Evolutionary conservation across 35 echinoderm and acorn worm species (phyloP).

Genomic region (Chiridota heheva): DNA sequence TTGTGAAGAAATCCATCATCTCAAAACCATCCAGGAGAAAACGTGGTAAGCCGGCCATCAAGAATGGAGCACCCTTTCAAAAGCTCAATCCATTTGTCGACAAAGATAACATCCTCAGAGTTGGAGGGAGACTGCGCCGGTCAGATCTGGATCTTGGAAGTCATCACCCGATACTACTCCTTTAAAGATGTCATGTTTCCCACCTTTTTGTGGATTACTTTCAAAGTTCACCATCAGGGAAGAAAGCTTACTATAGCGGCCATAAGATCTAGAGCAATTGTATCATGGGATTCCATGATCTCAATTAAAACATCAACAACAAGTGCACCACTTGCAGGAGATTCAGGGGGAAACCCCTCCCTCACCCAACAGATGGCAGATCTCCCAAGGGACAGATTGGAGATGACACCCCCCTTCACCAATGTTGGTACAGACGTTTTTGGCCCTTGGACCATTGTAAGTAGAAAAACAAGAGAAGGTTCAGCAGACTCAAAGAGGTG

Average conservation of each 20-base stretch:
- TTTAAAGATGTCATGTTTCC: conserved; percentile 49
- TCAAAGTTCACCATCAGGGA: conserved; percentile 42
- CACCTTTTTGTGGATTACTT: conserved; percentile 24
- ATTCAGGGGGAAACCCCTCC: not conserved
- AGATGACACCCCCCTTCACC: conserved; percentile 31
- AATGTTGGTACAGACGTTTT: conserved; percentile 53
- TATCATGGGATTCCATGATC: no score
- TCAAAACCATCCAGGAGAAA: not conserved
- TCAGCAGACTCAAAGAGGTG: conserved; percentile 53
- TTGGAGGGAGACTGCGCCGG: conserved; percentile 46
- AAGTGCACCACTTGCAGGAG: no score
- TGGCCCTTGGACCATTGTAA: conserved; percentile 39
- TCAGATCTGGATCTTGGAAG: conserved; percentile 29
- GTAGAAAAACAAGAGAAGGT: conserved; percentile 43
- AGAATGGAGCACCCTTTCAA: not conserved
- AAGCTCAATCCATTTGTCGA: conserved; percentile 32
- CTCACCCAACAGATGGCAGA: conserved; percentile 63
- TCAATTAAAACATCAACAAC: no score
- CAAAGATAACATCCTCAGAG: conserved; percentile 41
- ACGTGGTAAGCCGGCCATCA: not conserved
- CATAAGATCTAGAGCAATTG: conserved; percentile 4
- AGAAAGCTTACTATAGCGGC: conserved; percentile 6
- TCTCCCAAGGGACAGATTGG: conserved; percentile 40
- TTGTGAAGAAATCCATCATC: not conserved
- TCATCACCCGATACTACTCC: conserved; percentile 60